phyloP scores from a whole-genome alignment of 2,797 vertebrate species.

The Coregonus ussuriensis region DNA sequence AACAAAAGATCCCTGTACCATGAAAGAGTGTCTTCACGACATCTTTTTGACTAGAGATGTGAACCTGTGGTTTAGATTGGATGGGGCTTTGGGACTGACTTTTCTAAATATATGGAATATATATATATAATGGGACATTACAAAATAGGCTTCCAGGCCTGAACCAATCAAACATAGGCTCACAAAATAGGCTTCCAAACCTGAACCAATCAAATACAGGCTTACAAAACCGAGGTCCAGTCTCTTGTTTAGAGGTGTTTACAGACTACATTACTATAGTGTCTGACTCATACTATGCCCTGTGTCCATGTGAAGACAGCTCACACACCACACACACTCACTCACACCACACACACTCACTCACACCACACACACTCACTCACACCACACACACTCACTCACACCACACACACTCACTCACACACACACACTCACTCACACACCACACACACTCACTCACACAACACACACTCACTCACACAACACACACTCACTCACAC shows the following conservation, averaged over 20 bases:
- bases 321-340: constrained; percentile 2
- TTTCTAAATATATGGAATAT: neutral
- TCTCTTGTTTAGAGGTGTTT: neutral
- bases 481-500: neutral
- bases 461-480: constrained; percentile 6
- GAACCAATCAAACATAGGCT: neutral
- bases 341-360: neutral
- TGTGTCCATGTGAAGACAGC: constrained; percentile 25
- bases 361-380: neutral
- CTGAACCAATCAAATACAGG: neutral
- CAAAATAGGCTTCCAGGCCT: no score
- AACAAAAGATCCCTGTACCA: neutral
- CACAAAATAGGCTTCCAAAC: neutral
- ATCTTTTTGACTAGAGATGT: neutral
- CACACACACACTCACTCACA: neutral
- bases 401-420: constrained; percentile 9
- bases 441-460: constrained; percentile 2
- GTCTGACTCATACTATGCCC: constrained; percentile 31
- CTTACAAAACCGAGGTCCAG: neutral
- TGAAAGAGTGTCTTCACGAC: neutral
- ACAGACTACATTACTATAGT: constrained; percentile 1
- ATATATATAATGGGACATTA: no score
- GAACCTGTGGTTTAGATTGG: neutral
- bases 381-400: constrained; percentile 1
- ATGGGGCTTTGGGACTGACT: no score